phyloP scores from a whole-genome alignment of 2,113 vertebrate genomes.

The Tachycineta bicolor region DNA sequence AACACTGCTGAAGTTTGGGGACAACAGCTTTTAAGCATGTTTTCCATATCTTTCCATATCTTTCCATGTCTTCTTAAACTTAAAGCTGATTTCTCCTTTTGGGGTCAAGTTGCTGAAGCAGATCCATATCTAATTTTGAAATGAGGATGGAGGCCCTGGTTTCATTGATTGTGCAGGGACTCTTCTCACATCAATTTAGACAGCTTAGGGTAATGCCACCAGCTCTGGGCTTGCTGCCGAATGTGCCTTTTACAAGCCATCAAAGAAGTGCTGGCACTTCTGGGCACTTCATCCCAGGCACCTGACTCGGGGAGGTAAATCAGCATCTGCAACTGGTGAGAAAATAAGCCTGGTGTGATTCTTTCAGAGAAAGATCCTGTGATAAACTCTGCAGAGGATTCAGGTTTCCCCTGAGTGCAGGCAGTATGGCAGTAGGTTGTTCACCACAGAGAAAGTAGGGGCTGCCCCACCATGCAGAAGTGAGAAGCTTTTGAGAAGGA shows the following conservation, averaged over 20 bases:
- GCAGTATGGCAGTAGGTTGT: background rate
- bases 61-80: background rate
- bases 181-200: background rate
- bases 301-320: background rate
- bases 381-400: background rate
- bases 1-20: background rate
- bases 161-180: accelerated
- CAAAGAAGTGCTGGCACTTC: background rate
- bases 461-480: background rate
- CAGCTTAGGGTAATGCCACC: background rate
- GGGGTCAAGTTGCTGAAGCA: background rate
- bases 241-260: background rate
- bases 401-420: background rate
- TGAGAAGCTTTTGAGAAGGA: background rate
- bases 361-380: background rate
- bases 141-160: background rate
- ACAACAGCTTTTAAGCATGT: background rate
- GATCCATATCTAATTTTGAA: background rate
- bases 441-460: background rate
- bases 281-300: background rate
- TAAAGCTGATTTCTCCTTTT: background rate
- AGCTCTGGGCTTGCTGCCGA: accelerated
- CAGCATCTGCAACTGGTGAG: background rate
- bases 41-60: background rate
- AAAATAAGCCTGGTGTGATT: background rate